Evolutionary conservation across 2,888 invertebrate genomes (phyloP), one percentile per base, ranked within the genome.

Genomic region (Ophioninae sp.): DNA sequence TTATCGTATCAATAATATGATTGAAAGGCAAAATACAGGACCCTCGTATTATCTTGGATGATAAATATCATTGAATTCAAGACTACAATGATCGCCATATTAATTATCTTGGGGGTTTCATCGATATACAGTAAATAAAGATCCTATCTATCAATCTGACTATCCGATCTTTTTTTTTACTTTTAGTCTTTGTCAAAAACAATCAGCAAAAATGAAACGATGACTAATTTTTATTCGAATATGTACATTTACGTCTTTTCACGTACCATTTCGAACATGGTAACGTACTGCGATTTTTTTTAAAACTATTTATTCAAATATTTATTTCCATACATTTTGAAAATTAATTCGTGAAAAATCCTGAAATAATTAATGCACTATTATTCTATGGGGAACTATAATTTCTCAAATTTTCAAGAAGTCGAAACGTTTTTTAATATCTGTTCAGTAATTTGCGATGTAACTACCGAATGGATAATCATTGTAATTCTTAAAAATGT

Each of bases 111-210:
- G 17, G 13, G 37, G 61, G 21, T 20, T 17, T 10, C 50, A 50
- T 39, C 10, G 21, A 61, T 13, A 37, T n/a, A 62, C 30, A 62
- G 57, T 6, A 74, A 77, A 44, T 72, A 65, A 59, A n/a, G 56
- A 73, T 75, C 82, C 44, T 56, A 44, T 37, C 37, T 21, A 7
- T 62, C 56, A 50, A 50, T 23, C 78, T 68, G 74, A 78, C 78
- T 74, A 74, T 30, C 68, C 68, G 50, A 74, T 69, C 64, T 61
- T 69, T 68, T 39, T 21, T 39, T 13, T 67, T 3, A 30, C 30
- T 30, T 30, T 30, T 30, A 30, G 30, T 69, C 56, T 65, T 62
- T n/a, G 57, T 17, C 21, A 72, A 81, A 77, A 81, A 77, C 10
- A 79, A 73, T 23, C 37, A 67, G 3, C 20, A 39, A 67, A 67